Percentiles rank a stretch among this genome's conserved stretches.
Conservation (phyloP, 37 sponge, comb jelly and placozoan genomes). For the Aplysina aerophoba region DNA sequence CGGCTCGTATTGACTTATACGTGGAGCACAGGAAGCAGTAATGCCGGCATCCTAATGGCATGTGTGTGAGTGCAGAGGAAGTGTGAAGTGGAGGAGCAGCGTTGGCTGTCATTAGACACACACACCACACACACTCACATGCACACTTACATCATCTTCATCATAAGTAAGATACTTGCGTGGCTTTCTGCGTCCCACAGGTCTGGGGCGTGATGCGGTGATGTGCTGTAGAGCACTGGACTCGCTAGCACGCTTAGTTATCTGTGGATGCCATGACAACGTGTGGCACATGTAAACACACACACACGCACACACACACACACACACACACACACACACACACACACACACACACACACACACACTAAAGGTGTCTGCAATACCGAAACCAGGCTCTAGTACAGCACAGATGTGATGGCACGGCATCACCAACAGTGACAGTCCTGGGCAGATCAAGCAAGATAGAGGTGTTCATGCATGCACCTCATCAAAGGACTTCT, state of each 20-base stretch:
- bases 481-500: conserved; percentile 76
- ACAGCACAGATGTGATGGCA: no score
- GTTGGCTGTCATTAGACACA: no score
- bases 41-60: no score
- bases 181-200: conserved; percentile 46
- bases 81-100: no score
- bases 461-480: no score
- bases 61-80: no score
- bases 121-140: conserved; percentile 20
- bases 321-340: neutral
- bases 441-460: no score
- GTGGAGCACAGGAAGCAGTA: no score
- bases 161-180: conserved; percentile 65
- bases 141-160: conserved; percentile 70
- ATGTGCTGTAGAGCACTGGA: conserved; percentile 71
- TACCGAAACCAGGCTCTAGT: neutral
- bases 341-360: neutral
- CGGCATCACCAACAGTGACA: neutral
- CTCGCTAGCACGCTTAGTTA: conserved; percentile 47
- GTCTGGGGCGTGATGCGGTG: conserved; percentile 66
- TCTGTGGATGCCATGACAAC: conserved; percentile 24
- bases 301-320: neutral
- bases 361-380: neutral
- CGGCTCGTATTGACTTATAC: no score
- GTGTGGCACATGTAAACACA: neutral